These are phyloP conservation scores for Chionodraco myersi DNA, from an alignment of 2,113 vertebrate genomes.

Conservation along the genomic window DNA sequence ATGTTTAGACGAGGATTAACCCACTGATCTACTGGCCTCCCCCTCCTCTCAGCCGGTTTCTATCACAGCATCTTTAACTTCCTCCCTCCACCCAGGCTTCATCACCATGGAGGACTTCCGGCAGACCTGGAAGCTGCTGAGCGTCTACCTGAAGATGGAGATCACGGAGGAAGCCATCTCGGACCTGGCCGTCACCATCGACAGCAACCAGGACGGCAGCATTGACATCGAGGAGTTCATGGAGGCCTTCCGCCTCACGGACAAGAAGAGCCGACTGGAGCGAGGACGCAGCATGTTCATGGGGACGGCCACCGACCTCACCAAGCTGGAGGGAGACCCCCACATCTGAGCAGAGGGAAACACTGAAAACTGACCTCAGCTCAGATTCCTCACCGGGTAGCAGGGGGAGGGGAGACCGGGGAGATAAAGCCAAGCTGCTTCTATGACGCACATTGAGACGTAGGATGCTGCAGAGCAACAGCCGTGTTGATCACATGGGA, in stretches of 20 bases:
- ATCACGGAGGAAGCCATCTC: conserved; percentile 88
- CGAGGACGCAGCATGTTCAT: conserved; percentile 81
- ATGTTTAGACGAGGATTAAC: conserved; percentile 65
- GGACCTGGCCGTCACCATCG: conserved; percentile 89
- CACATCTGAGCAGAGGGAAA: conserved; percentile 58
- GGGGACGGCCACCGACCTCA: conserved; percentile 71
- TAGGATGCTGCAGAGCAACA: conserved; percentile 47
- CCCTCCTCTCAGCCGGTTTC: background rate
- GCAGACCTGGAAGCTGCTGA: conserved; percentile 94
- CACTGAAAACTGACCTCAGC: background rate
- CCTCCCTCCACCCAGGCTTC: conserved; percentile 80
- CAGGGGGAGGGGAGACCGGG: conserved; percentile 1
- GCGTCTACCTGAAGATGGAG: conserved; percentile 88
- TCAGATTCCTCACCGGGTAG: background rate
- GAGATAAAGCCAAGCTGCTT: conserved; percentile 55
- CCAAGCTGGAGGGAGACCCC: conserved; percentile 72
- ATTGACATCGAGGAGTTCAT: conserved; percentile 97
- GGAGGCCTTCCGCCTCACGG: conserved; percentile 94
- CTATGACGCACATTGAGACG: conserved; percentile 64
- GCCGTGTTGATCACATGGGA: conserved; percentile 40
- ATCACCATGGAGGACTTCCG: conserved; percentile 93
- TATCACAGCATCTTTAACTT: background rate
- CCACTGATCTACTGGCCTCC: conserved; percentile 63
- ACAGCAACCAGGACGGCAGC: conserved; percentile 93
- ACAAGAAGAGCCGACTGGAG: conserved; percentile 84